phyloP scores from a whole-genome alignment of 2,888 invertebrate species.

The Laspeyria flexula region DNA sequence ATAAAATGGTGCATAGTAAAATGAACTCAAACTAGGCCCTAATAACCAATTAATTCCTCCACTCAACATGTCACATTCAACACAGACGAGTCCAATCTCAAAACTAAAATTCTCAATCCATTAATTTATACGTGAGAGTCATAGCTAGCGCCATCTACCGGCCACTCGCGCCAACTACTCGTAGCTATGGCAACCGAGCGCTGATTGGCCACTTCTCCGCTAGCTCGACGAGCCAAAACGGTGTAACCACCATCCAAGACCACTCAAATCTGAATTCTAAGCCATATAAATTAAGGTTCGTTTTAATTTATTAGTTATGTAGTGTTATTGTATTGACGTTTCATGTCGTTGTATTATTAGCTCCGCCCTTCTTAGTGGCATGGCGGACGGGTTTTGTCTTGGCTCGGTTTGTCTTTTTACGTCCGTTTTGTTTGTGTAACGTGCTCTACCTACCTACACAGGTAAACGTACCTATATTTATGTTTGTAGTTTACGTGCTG shows the following conservation, averaged over 20 bases:
- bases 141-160: conserved; percentile 73
- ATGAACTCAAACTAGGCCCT: conserved; percentile 10
- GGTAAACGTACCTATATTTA: conserved; percentile 12
- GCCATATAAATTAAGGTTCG: conserved; percentile 46
- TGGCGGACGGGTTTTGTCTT: conserved; percentile 75
- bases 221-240: conserved; percentile 49
- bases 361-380: conserved; percentile 78
- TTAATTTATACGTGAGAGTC: conserved; percentile 29
- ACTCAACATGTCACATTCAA: conserved; percentile 4
- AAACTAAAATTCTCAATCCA: conserved; percentile 40
- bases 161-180: conserved; percentile 47
- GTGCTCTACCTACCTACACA: conserved; percentile 28
- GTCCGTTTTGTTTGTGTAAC: conserved; percentile 56
- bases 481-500: not conserved
- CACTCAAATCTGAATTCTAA: conserved; percentile 64
- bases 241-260: conserved; percentile 51
- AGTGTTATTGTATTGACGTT: conserved; percentile 45
- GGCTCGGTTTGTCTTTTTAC: conserved; percentile 67
- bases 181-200: conserved; percentile 77
- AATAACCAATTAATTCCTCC: conserved; percentile 16
- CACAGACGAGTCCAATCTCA: conserved; percentile 8
- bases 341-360: conserved; percentile 65
- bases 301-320: conserved; percentile 47
- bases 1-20: no score
- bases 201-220: conserved; percentile 79